Evolutionary conservation across 2,797 vertebrate species (phyloP), one percentile per base, ranked within the genome.

Genomic region (Neosilurus mollespiculum): DNA sequence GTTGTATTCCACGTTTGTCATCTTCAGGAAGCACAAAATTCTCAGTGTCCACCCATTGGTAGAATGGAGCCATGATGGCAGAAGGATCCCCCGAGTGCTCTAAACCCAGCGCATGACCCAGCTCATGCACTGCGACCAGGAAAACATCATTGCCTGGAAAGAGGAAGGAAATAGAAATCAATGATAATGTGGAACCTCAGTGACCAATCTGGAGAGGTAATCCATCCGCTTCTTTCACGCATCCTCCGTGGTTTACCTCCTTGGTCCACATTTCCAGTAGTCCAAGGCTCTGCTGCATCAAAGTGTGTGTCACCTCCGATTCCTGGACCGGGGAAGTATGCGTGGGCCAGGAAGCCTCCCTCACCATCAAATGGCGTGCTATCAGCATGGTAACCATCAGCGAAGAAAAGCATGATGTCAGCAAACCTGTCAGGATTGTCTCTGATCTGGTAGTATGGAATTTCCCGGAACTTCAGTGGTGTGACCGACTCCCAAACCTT

Each of bases 301-400:
- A 98, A 98, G 92, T 98, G 97, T 0, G 97, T 98, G 89, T 98
- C 97, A 0, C 97, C 97, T 0, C 97, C 97, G 0, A 98, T 98
- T 83, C 95, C 96, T 0, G 93, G 91, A 1, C 97, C 97, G 0
- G 97, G 97, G 90, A 98, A 98, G 86, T 96, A 98, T 8, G 97
- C 97, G 0, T 98, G 97, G 9, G 97, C 97, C 89, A 98, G 87
- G 91, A 98, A 98, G 24, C 97, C 97, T 0, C 97, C 97, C 76
- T 96, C 96, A 0, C 97, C 97, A 0, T 98, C 97, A 0, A 98
- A 98, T 0, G 97, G 97, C 0, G 96, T 96, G 93, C 96, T 97
- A 94, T 98, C 97, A 0, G 96, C 97, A 0, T 98, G 97, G 91
- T 96, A 98, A 0, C 97, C 96, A 80, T 97, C 96, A 0, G 96